phyloP scores from a whole-genome alignment of 2,113 vertebrate species.

The Leiothrix lutea region DNA sequence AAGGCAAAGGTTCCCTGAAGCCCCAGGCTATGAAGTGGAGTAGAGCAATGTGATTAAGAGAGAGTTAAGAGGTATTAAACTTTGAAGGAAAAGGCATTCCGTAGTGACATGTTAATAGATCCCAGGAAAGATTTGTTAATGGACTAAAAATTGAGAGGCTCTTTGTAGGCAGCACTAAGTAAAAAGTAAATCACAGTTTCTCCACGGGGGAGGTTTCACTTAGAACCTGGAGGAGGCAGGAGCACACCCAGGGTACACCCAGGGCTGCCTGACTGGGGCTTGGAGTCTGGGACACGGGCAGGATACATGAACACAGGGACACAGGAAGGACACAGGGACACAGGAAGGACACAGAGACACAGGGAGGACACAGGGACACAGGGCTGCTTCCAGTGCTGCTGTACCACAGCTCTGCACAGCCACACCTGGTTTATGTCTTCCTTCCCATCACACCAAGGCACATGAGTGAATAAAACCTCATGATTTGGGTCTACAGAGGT shows the following conservation, averaged over 20 bases:
- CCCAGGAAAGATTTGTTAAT: conserved; percentile 53
- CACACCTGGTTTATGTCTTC: neutral
- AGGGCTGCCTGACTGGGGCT: neutral
- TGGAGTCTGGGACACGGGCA: neutral
- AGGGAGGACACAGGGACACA: neutral
- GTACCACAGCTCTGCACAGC: neutral
- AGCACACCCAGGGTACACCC: rapidly evolving
- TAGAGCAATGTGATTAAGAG: conserved; percentile 46
- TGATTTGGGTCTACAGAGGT: rapidly evolving
- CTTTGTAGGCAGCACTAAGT: neutral
- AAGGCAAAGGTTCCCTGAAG: conserved; percentile 59
- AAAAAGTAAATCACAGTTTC: neutral
- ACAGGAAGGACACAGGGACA: rapidly evolving
- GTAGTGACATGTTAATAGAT: conserved; percentile 45
- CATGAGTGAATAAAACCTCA: neutral
- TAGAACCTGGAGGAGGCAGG: neutral
- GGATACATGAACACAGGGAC: rapidly evolving
- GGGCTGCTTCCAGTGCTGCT: neutral
- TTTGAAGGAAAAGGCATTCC: conserved; percentile 34
- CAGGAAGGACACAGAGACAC: rapidly evolving
- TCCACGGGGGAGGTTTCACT: neutral
- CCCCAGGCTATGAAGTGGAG: conserved; percentile 30
- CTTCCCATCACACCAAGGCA: neutral
- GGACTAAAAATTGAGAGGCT: conserved; percentile 12
- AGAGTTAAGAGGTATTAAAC: conserved; percentile 49